phyloP scores from a whole-genome alignment of 1,140 invertebrate species.

The Pararge aegeria region DNA sequence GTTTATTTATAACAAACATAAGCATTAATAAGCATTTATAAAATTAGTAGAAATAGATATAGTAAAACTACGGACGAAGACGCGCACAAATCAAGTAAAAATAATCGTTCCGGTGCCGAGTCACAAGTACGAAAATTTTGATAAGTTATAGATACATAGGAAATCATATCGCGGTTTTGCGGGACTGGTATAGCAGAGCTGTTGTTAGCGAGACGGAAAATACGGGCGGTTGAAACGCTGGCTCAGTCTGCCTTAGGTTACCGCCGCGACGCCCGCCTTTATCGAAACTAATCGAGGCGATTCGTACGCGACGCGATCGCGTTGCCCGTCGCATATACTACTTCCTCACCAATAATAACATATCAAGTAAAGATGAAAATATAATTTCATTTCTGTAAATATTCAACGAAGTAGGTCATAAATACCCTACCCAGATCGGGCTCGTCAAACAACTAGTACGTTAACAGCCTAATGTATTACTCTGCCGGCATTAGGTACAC shows the following conservation, averaged over 20 bases:
- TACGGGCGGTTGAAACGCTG: not conserved
- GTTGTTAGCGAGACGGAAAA: not conserved
- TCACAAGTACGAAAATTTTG: too few relatives aligned
- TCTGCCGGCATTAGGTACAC: not conserved
- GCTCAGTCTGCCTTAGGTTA: slow-evolving; percentile 10
- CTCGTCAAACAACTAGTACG: not conserved
- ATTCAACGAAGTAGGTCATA: not conserved
- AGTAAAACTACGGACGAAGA: too few relatives aligned
- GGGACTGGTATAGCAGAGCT: not conserved
- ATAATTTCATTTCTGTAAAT: not conserved
- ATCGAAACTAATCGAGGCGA: not conserved
- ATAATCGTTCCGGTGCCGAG: too few relatives aligned
- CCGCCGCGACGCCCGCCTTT: slow-evolving; percentile 12
- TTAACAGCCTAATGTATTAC: not conserved
- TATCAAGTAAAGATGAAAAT: not conserved
- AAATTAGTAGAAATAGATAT: too few relatives aligned
- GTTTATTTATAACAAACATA: too few relatives aligned
- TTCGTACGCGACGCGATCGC: not conserved
- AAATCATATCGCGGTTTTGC: too few relatives aligned
- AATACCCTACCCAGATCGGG: not conserved
- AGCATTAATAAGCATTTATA: too few relatives aligned
- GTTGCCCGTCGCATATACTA: not conserved
- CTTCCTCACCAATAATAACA: not conserved
- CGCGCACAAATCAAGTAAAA: too few relatives aligned
- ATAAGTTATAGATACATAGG: too few relatives aligned